Evolutionary conservation across 2,113 vertebrate species (phyloP).

Genomic region (Lepisosteus oculatus): DNA sequence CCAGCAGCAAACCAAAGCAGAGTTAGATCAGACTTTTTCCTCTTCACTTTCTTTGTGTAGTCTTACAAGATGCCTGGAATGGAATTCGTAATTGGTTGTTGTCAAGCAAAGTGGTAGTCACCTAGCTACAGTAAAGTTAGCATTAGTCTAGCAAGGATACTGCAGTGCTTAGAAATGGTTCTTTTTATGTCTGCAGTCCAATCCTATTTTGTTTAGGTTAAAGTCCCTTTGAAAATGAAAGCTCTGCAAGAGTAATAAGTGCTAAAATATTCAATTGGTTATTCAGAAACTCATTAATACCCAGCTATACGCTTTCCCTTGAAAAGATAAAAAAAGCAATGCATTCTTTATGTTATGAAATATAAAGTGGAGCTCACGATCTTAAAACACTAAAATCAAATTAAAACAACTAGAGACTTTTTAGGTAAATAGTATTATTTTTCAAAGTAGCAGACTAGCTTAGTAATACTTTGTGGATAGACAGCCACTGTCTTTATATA

Average conservation of each 20-base stretch:
- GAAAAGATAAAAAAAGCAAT: slow-evolving; percentile 9
- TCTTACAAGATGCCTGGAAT: neutral
- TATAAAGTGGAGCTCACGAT: too few species aligned
- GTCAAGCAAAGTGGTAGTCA: slow-evolving; percentile 5
- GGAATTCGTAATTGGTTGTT: neutral
- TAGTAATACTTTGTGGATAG: too few species aligned
- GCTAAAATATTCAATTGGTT: slow-evolving; percentile 51
- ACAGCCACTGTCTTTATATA: too few species aligned
- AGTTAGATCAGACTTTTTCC: neutral
- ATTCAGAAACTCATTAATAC: slow-evolving; percentile 26
- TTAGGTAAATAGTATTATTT: too few species aligned
- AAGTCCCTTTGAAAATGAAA: slow-evolving; percentile 59
- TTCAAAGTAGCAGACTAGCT: too few species aligned
- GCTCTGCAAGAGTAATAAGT: slow-evolving; percentile 53
- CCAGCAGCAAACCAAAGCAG: slow-evolving; percentile 24
- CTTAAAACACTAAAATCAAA: too few species aligned
- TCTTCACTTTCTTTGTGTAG: neutral
- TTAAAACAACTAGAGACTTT: too few species aligned
- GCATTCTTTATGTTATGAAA: too few species aligned
- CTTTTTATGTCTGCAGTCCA: neutral
- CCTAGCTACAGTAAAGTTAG: slow-evolving; percentile 13
- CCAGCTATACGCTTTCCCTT: slow-evolving; percentile 16
- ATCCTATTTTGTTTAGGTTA: slow-evolving; percentile 17
- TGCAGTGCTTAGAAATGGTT: neutral
- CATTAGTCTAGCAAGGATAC: slow-evolving; percentile 27